Conservation (phyloP, 2,888 invertebrate genomes). For the Diadromus collaris region DNA sequence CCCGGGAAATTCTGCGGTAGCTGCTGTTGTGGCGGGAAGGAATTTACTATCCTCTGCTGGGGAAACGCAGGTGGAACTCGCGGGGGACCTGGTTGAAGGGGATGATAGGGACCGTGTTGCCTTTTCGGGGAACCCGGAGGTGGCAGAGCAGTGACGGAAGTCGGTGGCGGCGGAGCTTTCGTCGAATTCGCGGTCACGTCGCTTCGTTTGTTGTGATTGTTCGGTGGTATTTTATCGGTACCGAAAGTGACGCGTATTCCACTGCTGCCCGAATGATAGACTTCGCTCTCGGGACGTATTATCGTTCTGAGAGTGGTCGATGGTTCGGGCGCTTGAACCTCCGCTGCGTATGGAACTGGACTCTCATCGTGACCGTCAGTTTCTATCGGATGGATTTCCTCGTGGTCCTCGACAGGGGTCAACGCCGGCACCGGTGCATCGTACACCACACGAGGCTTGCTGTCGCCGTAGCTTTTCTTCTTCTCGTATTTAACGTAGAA, state of each 20-base stretch:
- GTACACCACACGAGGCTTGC: slow-evolving; percentile 88
- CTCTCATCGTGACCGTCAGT: slow-evolving; percentile 74
- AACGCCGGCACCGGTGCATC: slow-evolving; percentile 91
- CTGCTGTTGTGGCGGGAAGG: slow-evolving; percentile 79
- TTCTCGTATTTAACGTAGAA: slow-evolving; percentile 94
- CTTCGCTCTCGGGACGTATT: slow-evolving; percentile 93
- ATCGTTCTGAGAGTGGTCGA: slow-evolving; percentile 92
- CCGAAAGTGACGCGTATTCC: slow-evolving; percentile 93
- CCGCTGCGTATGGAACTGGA: slow-evolving; percentile 81
- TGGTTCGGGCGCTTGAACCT: slow-evolving; percentile 82
- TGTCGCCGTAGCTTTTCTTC: slow-evolving; percentile 88
- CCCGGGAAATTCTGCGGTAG: slow-evolving; percentile 64
- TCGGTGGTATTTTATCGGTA: slow-evolving; percentile 81
- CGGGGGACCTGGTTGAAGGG: slow-evolving; percentile 71
- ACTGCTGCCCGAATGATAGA: slow-evolving; percentile 88
- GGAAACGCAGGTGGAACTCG: slow-evolving; percentile 77
- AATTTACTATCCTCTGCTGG: slow-evolving; percentile 76
- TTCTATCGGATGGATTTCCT: slow-evolving; percentile 77
- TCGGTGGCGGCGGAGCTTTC: slow-evolving; percentile 76
- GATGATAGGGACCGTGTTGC: slow-evolving; percentile 77
- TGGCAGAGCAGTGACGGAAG: slow-evolving; percentile 65
- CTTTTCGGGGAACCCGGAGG: slow-evolving; percentile 74
- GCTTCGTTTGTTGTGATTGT: slow-evolving; percentile 77
- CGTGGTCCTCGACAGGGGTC: slow-evolving; percentile 86
- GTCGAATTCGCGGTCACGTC: slow-evolving; percentile 70